Percentiles rank a stretch among this genome's conserved stretches.
Evolutionary conservation across 2,113 vertebrate species (phyloP).

Genomic region (Rhea americana): DNA sequence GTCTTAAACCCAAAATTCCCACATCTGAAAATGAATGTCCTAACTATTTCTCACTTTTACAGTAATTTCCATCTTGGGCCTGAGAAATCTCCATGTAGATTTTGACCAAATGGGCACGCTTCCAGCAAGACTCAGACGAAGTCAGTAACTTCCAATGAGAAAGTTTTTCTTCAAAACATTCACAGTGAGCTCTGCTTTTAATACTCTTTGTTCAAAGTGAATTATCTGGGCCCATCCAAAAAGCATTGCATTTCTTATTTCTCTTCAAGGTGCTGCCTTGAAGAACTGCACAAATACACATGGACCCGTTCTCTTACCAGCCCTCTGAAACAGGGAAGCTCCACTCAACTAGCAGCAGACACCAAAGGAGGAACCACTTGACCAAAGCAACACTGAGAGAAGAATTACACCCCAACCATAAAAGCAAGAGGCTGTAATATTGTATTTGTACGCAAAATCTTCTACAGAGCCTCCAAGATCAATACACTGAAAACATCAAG

Average conservation of each 20-base stretch:
- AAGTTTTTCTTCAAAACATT: not conserved
- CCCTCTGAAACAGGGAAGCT: not conserved
- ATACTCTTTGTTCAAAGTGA: not conserved
- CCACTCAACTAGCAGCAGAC: not conserved
- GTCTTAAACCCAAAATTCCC: not conserved
- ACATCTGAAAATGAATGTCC: not conserved
- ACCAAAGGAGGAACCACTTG: not conserved
- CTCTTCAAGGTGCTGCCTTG: not conserved
- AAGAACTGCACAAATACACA: not conserved
- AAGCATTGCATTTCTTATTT: not conserved
- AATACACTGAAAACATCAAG: not conserved
- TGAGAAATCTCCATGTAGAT: not conserved
- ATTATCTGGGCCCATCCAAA: no score
- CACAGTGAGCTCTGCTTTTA: not conserved
- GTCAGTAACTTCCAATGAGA: not conserved
- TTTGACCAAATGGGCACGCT: not conserved
- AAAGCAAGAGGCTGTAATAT: not conserved
- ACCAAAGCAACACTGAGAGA: not conserved
- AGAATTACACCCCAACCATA: not conserved
- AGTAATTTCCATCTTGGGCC: not conserved
- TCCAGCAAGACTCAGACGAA: not conserved
- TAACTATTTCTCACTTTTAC: not conserved
- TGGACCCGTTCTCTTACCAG: not conserved
- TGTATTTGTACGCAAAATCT: not conserved
- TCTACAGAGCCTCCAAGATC: not conserved